A percentile compares a stretch with the other conserved stretches of the same genome.
Conservation (phyloP, 2,888 invertebrate species). For the Leistus spinibarbis region DNA sequence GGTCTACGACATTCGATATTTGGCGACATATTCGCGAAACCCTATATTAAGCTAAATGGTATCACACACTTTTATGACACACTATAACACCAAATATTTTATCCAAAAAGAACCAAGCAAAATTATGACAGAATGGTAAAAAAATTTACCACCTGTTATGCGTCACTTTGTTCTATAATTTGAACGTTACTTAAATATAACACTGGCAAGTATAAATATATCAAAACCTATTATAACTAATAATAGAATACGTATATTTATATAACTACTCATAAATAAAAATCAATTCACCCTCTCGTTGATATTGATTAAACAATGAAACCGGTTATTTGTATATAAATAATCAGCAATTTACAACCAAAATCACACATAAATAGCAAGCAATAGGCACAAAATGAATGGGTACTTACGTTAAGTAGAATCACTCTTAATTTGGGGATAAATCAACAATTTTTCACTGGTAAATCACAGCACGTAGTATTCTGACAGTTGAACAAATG, state of each 20-base stretch:
- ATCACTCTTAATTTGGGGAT: not conserved
- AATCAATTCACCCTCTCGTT: slow-evolving; percentile 1
- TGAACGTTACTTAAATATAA: not conserved
- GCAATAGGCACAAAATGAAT: not conserved
- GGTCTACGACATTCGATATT: too few relatives aligned
- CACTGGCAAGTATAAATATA: not conserved
- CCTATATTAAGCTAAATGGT: too few relatives aligned
- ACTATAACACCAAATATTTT: too few relatives aligned
- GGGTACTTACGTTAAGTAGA: slow-evolving; percentile 18
- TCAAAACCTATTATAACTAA: not conserved
- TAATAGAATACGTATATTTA: not conserved
- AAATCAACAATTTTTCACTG: not conserved
- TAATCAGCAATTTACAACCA: not conserved
- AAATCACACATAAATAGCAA: not conserved
- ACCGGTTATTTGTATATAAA: slow-evolving; percentile 4
- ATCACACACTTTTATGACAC: too few relatives aligned
- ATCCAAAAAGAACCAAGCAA: too few relatives aligned
- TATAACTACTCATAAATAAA: not conserved
- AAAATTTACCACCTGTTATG: not conserved
- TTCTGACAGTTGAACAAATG: slow-evolving; percentile 26
- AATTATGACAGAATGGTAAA: too few relatives aligned
- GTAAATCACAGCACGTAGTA: slow-evolving; percentile 19
- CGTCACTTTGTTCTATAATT: not conserved
- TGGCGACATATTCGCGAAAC: too few relatives aligned
- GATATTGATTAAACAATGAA: slow-evolving; percentile 30